Evolutionary conservation across 2,888 invertebrate species (phyloP), one percentile per base, ranked within the genome.

Genomic region (Arge pagana): DNA sequence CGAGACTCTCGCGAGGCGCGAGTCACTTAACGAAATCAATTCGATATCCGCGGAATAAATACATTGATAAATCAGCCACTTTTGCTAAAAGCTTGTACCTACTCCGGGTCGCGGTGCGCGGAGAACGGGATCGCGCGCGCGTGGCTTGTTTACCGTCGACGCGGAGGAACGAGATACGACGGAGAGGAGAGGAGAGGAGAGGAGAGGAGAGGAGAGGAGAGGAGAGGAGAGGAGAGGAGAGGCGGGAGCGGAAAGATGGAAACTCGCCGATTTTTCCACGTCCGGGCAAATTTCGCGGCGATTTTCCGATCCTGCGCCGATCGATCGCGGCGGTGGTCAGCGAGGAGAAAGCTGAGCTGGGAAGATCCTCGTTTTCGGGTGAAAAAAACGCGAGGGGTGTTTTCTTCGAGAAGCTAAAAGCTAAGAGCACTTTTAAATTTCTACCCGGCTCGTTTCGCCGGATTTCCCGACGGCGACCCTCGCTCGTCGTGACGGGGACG

Each of bases 41-140:
- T 74, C 74, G 73, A 74, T 75, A 75, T 74, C 72, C n/a, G 71
- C 64, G 74, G 75, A 74, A 74, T 75, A 74, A 75, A 75, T 75
- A 74, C 73, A 74, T 74, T 74, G 75, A 75, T 74, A 74, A 75
- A 75, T 75, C 74, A 74, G 74, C 71, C 70, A 74, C 74, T 72
- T n/a, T 63, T 64, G 71, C 74, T 74, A 73, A 74, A 74, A 74
- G 74, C 74, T 72, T 70, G 69, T 74, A 33, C 71, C 71, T 67
- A 68, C 70, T 71, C 69, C 66, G 68, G 69, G 6, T 30, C 30
- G 31, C 21, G 33, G 16, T 36, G 11, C 11, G 45, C 30, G 45
- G 18, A 48, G 18, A 18, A 21, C 6, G 40, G 7, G 23, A 23
- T 57, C 65, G 60, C 63, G 65, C 70, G 68, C 45, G 52, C 42